Evolutionary conservation across 1,140 invertebrate species (phyloP).

Genomic region (Drosophila paulistorum): DNA sequence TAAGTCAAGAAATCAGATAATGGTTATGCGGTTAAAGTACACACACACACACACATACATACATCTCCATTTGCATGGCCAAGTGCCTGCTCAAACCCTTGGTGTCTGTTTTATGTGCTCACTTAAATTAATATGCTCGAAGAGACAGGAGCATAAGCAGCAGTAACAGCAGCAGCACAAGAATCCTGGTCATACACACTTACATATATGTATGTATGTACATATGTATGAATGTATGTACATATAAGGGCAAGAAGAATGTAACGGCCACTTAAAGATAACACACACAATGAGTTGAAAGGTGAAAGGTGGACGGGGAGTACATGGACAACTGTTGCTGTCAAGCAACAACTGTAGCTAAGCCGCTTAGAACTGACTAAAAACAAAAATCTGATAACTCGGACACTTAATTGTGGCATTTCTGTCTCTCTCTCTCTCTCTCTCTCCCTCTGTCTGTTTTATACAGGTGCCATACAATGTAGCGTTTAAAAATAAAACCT

Average conservation of each 20-base stretch:
- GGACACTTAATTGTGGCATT: slow-evolving; percentile 9
- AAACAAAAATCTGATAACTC: slow-evolving; percentile 14
- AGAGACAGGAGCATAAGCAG: slow-evolving; percentile 36
- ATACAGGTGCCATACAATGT: slow-evolving; percentile 96
- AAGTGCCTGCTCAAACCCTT: slow-evolving; percentile 58
- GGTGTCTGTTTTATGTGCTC: slow-evolving; percentile 65
- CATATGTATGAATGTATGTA: too few relatives aligned
- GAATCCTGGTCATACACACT: slow-evolving; percentile 19
- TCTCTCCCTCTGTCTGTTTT: background rate
- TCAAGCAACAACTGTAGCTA: slow-evolving; percentile 30
- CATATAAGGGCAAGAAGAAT: slow-evolving; percentile 52
- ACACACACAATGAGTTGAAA: slow-evolving; percentile 35
- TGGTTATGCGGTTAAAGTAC: slow-evolving; percentile 33
- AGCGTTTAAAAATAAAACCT: slow-evolving; percentile 99
- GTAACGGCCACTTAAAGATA: slow-evolving; percentile 69
- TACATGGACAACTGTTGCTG: slow-evolving; percentile 58
- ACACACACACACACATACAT: slow-evolving; percentile 48
- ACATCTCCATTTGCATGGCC: slow-evolving; percentile 68
- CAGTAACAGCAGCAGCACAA: slow-evolving; percentile 17
- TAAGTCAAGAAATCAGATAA: slow-evolving; percentile 76
- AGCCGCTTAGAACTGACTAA: slow-evolving; percentile 34
- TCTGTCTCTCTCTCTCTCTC: background rate
- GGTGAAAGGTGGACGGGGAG: slow-evolving; percentile 22
- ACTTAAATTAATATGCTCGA: slow-evolving; percentile 72
- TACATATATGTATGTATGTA: background rate